These are phyloP conservation scores for Drosophila tristis DNA, from an alignment of 1,140 invertebrate species.

Conservation along the genomic window DNA sequence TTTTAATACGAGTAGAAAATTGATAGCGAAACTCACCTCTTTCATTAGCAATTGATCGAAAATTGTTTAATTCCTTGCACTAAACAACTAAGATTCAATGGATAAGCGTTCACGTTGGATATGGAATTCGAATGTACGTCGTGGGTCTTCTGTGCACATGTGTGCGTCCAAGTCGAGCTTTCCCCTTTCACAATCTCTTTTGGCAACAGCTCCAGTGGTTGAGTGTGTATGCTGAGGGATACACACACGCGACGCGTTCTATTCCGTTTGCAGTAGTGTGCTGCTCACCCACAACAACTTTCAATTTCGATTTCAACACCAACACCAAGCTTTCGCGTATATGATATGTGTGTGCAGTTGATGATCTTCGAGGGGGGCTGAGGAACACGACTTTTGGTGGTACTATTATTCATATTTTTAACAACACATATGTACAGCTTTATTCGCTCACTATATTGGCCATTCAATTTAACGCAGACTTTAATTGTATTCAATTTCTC, in stretches of 20 bases:
- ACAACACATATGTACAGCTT: no score
- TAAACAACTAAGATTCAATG: constrained; percentile 40
- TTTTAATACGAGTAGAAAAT: no score
- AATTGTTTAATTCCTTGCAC: constrained; percentile 59
- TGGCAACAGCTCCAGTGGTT: constrained; percentile 4
- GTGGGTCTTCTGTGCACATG: constrained; percentile 2
- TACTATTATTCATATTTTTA: constrained; percentile 39
- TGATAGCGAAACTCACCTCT: constrained; percentile 49
- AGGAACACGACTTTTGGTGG: constrained; percentile 27
- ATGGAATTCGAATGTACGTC: not conserved
- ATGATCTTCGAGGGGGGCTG: not conserved
- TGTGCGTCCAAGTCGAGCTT: constrained; percentile 5
- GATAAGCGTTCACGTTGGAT: constrained; percentile 1
- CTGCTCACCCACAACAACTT: constrained; percentile 41
- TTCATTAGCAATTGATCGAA: constrained; percentile 59
- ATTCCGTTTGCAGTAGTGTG: constrained; percentile 45
- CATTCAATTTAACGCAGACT: no score
- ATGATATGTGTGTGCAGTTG: constrained; percentile 13
- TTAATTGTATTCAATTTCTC: constrained; percentile 44
- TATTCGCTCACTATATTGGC: no score
- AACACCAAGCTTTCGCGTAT: constrained; percentile 30
- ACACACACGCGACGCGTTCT: constrained; percentile 37
- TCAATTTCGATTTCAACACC: constrained; percentile 50
- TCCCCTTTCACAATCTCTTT: constrained; percentile 33
- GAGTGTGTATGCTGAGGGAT: constrained; percentile 15